Evolutionary conservation across 1,140 invertebrate genomes (phyloP).

Genomic region (Zaprionus lachaisei): DNA sequence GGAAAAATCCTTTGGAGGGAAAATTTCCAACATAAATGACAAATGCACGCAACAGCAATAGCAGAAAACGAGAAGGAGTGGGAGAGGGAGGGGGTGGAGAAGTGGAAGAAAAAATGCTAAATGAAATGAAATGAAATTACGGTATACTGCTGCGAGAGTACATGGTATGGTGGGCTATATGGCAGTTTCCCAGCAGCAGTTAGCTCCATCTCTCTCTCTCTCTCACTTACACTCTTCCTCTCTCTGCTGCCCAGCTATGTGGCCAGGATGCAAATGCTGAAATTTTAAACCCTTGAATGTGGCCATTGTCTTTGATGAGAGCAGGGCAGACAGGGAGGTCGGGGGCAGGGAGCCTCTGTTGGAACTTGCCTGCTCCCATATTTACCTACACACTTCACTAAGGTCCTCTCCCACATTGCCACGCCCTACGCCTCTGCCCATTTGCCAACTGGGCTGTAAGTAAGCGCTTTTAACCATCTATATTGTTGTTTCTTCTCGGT

Average conservation of each 20-base stretch:
- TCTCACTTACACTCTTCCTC: not conserved
- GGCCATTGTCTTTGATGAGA: slow-evolving; percentile 79
- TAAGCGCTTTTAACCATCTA: slow-evolving; percentile 70
- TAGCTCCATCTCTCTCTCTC: not conserved
- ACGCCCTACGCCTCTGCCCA: slow-evolving; percentile 47
- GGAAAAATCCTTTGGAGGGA: slow-evolving; percentile 27
- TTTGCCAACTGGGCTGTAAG: slow-evolving; percentile 82
- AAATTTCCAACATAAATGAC: slow-evolving; percentile 59
- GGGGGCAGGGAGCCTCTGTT: not conserved
- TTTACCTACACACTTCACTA: slow-evolving; percentile 39
- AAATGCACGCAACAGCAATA: slow-evolving; percentile 65
- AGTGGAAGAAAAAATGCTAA: slow-evolving; percentile 66
- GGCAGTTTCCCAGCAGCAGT: slow-evolving; percentile 6
- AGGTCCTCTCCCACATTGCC: not conserved
- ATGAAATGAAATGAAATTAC: slow-evolving; percentile 82
- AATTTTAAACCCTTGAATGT: slow-evolving; percentile 82
- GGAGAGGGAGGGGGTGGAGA: not conserved
- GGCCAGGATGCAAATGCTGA: slow-evolving; percentile 74
- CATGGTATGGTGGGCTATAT: slow-evolving; percentile 13
- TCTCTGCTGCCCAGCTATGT: not conserved
- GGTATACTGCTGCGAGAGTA: slow-evolving; percentile 34
- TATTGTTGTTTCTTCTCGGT: slow-evolving; percentile 32
- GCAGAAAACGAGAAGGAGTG: not conserved
- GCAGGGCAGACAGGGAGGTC: not conserved
- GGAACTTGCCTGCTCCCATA: slow-evolving; percentile 31